Base-by-base conservation (phyloP, 2,113 vertebrate species). In the Campylomormyrus numenius region DNA sequence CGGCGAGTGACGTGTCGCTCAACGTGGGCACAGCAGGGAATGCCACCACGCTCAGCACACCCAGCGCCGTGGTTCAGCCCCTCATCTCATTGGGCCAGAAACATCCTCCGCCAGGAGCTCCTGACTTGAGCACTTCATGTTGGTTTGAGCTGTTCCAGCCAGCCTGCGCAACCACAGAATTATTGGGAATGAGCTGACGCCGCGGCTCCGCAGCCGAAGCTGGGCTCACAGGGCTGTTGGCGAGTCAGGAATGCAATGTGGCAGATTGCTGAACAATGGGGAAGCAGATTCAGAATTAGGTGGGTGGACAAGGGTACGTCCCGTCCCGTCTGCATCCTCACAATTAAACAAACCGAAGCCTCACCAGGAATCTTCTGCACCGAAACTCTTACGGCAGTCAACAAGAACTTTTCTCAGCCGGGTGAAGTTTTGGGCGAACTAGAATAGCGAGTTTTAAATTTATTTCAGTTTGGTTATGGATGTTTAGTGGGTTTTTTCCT, bases 171-270 rank as follows among this genome's bases (percentile, higher is more conserved):
- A 94, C 94, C 93, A 50, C 94, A 96, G 92, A 96, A 95, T 96
- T 95, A 95, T 95, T 96, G 90, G 96, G 93, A 91, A 92, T 92
- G 87, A 92, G 91, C 93, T 93, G 92, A 93, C 93, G 91, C 90
- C 42, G 93, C 93, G 90, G 19, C 62, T 95, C 94, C 91, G 90
- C 93, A 74, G 77, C 50, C 91, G 89, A 92, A 92, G 52, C 53
- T 80, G 86, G 89, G 86, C 91, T 35, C 27, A n/a, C 31, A 27
- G 52, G 48, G 7, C 10, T 15, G n/a, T 11, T 74, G 31, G 58
- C 24, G 35, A 89, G 62, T 88, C 13, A 17, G 58, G 24, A 21
- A 85, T 21, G 83, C 39, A 21, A 49, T 42, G 27, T 21, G 70
- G 88, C 70, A 42, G 66, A 89, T 7, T 19, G 48, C 70, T 80